Percentiles rank a stretch among this genome's conserved stretches.
phyloP scores from a whole-genome alignment of 2,888 invertebrate genomes.

The Labia minor region DNA sequence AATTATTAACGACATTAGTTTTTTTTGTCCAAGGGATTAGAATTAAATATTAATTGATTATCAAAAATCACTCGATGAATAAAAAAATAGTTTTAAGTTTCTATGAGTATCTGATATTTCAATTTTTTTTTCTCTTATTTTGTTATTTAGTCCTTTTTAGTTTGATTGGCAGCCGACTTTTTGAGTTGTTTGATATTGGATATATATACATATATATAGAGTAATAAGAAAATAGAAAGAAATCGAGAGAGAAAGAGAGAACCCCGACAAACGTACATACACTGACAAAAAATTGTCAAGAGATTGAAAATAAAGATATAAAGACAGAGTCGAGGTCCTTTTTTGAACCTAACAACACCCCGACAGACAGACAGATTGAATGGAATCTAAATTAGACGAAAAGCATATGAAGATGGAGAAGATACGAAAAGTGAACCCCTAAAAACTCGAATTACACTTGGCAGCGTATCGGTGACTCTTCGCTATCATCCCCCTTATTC shows the following conservation, averaged over 20 bases:
- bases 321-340: background rate
- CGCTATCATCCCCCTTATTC: too few relatives aligned
- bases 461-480: too few relatives aligned
- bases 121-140: too few relatives aligned
- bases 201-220: too few relatives aligned
- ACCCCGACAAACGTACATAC: background rate
- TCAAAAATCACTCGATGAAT: background rate
- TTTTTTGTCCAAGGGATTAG: too few relatives aligned
- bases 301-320: conserved; percentile 13
- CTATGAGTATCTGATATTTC: background rate
- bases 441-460: background rate
- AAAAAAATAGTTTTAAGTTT: background rate
- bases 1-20: too few relatives aligned
- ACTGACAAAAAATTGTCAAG: background rate
- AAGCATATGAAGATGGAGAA: background rate
- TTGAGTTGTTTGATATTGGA: background rate
- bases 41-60: too few relatives aligned
- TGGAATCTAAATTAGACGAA: conserved; percentile 13
- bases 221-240: too few relatives aligned
- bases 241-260: background rate
- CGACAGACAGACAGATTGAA: conserved; percentile 8
- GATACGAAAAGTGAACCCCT: background rate
- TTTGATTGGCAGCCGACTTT: conserved; percentile 7
- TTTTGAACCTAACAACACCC: background rate
- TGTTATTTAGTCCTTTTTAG: background rate